Evolutionary conservation across 2,888 invertebrate genomes (phyloP).

Genomic region (Tillus elongatus): DNA sequence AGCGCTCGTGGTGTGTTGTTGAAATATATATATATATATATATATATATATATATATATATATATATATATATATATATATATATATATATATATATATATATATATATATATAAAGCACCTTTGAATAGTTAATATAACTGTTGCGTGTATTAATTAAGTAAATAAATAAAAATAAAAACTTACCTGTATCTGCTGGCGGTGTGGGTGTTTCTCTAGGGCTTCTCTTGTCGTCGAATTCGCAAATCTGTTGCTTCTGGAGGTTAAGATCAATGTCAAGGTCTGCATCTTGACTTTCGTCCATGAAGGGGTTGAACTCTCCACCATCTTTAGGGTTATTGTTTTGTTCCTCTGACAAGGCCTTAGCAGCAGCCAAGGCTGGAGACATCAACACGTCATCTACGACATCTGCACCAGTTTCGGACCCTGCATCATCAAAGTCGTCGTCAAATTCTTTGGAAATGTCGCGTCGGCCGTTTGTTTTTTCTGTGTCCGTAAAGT

Average conservation of each 20-base stretch:
- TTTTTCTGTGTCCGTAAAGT: slow-evolving; percentile 22
- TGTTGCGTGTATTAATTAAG: too few species aligned
- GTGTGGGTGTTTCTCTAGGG: slow-evolving; percentile 48
- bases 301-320: slow-evolving; percentile 32
- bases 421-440: slow-evolving; percentile 56
- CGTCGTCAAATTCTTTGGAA: slow-evolving; percentile 43
- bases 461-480: slow-evolving; percentile 19
- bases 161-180: too few species aligned
- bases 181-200: slow-evolving; percentile 51
- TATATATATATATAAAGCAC: too few species aligned
- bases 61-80: too few species aligned
- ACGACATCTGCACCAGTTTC: slow-evolving; percentile 67
- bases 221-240: slow-evolving; percentile 29
- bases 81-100: too few species aligned
- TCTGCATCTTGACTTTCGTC: slow-evolving; percentile 30
- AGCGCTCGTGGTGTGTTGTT: too few species aligned
- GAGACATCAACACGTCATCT: slow-evolving; percentile 43
- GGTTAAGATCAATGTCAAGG: slow-evolving; percentile 28
- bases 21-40: too few species aligned
- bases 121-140: too few species aligned
- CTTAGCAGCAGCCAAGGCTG: slow-evolving; percentile 33
- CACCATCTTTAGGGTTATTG: slow-evolving; percentile 32
- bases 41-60: too few species aligned
- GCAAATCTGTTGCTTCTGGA: slow-evolving; percentile 26
- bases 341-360: slow-evolving; percentile 33